A percentile compares a stretch with the other conserved stretches of the same genome.
Evolutionary conservation across 2,888 invertebrate species (phyloP).

Genomic region (Ctenicera cuprea): DNA sequence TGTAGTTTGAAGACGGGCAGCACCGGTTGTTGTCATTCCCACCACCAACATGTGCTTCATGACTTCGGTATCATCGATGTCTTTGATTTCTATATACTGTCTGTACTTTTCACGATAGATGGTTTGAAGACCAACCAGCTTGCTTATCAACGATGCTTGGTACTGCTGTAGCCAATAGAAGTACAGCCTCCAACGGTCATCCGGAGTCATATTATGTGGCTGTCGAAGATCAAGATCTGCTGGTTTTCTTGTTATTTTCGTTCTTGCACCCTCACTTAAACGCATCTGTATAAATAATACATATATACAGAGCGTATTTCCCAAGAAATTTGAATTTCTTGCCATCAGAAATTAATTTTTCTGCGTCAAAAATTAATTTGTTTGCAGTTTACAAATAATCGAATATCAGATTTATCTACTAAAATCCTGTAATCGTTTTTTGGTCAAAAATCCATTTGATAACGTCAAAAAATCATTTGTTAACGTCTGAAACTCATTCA

Average conservation of each 20-base stretch:
- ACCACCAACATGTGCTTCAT: slow-evolving; percentile 77
- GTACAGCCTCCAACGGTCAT: slow-evolving; percentile 66
- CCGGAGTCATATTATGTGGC: slow-evolving; percentile 60
- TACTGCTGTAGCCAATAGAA: slow-evolving; percentile 64
- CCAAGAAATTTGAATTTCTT: too few relatives aligned
- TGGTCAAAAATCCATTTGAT: too few relatives aligned
- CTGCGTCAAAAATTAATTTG: too few relatives aligned
- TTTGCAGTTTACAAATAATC: too few relatives aligned
- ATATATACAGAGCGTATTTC: too few relatives aligned
- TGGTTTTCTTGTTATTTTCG: slow-evolving; percentile 18
- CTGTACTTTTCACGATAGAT: slow-evolving; percentile 58
- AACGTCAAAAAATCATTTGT: too few relatives aligned
- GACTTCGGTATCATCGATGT: slow-evolving; percentile 76
- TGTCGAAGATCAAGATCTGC: slow-evolving; percentile 55
- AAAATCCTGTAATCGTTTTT: too few relatives aligned
- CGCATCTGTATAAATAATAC: slow-evolving; percentile 7
- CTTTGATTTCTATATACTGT: slow-evolving; percentile 62
- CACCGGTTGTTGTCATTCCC: slow-evolving; percentile 87
- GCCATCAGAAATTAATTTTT: too few relatives aligned
- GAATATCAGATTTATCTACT: too few relatives aligned
- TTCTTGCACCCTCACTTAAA: neutral
- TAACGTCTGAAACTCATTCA: too few relatives aligned
- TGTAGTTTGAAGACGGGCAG: slow-evolving; percentile 80
- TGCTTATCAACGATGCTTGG: slow-evolving; percentile 51
- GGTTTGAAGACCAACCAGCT: slow-evolving; percentile 37